Evolutionary conservation across 2,113 vertebrate genomes (phyloP), one percentile per base, ranked within the genome.

Genomic region (Varanus komodoensis): DNA sequence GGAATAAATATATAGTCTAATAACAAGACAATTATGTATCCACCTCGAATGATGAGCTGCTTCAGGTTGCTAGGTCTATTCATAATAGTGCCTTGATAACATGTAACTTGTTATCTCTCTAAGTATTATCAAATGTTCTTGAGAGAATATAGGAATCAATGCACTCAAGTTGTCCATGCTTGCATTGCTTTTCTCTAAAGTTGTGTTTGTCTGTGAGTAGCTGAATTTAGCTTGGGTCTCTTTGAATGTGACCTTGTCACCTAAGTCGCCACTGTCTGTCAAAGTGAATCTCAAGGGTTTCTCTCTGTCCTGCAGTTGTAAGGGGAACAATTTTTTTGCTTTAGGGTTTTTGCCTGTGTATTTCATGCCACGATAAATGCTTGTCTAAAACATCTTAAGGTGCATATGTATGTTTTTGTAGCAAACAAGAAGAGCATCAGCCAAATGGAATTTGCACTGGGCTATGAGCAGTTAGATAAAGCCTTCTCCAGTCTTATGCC

Each of bases 251-350:
- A 71, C 4, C 2, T 3, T 25, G 12, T 91, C 48, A 67, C 75
- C 75, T 71, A 68, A 78, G n/a, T 48, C 77, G 8, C 54, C 8
- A 19, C 48, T 78, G 11, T 64, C 27, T 48, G 19, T 74, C 9
- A 11, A 77, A 27, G 17, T 83, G 32, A 93, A 93, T 95, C 68
- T 91, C 34, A n/a, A 92, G 64, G 84, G 0, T 80, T 93, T 54
- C 54, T 19, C 14, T 8, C 27, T 67, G 25, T 67, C 25, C 67
- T 83, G 74, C 64, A 71, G 8, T 44, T 50, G 21, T 64, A 73
- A 44, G 69, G 84, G 93, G 1, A 91, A 75, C 21, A 0, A 78
- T 85, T 14, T 86, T 86, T 87, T 86, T 93, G 4, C 68, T 86
- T 29, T 7, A 0, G 25, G 69, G 15, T 92, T 92, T 90, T 69